Evolutionary conservation across 2,888 invertebrate species (phyloP).

Genomic region (Dinocampus coccinellae): DNA sequence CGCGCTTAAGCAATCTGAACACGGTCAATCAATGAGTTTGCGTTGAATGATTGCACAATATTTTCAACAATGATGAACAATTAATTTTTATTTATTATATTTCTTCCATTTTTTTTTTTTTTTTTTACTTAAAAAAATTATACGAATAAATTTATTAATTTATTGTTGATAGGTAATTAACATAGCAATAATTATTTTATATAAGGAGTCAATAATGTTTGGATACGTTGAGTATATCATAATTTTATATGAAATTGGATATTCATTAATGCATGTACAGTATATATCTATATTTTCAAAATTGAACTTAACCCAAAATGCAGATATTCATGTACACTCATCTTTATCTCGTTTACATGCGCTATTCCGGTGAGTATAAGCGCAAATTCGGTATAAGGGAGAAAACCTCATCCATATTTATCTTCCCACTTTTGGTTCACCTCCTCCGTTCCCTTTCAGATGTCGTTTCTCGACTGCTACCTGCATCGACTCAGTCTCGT

Average conservation of each 20-base stretch:
- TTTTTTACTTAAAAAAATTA: too few species aligned
- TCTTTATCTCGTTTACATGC: conserved; percentile 17
- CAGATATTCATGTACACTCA: conserved; percentile 3
- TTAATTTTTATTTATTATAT: too few species aligned
- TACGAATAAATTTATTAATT: too few species aligned
- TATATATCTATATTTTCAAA: background rate
- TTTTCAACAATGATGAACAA: background rate
- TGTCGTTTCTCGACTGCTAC: conserved; percentile 20
- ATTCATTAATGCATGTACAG: background rate
- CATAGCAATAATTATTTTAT: too few species aligned
- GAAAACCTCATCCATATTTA: conserved; percentile 39
- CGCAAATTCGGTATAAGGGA: conserved; percentile 16
- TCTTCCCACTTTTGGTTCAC: conserved; percentile 9
- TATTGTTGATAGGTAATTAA: too few species aligned
- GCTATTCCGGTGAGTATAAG: conserved; percentile 16
- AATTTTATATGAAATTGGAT: background rate
- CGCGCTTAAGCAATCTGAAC: background rate
- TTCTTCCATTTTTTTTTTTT: too few species aligned
- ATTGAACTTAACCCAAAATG: background rate
- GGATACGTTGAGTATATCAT: background rate
- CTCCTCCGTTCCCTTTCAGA: conserved; percentile 18
- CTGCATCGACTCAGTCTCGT: conserved; percentile 29
- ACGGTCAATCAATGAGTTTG: background rate
- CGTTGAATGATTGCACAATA: background rate
- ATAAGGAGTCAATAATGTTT: too few species aligned